Evolutionary conservation across 2,797 vertebrate species (phyloP).

Genomic region (Eulemur albifrons): DNA sequence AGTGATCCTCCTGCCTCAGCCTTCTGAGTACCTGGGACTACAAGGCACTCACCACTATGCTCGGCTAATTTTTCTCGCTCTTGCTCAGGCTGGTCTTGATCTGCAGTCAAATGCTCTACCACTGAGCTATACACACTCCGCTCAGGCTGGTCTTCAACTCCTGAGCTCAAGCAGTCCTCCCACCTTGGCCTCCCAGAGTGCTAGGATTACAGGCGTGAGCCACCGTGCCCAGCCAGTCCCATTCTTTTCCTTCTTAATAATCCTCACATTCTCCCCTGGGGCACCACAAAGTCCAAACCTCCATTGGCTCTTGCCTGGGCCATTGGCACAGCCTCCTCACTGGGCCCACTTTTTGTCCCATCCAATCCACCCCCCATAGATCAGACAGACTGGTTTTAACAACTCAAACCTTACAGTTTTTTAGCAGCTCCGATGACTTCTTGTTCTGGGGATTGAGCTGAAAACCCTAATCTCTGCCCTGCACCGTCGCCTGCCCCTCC

Average conservation of each 20-base stretch:
- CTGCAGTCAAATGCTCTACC: constrained; percentile 76
- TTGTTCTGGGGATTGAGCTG: background rate
- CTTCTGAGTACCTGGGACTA: too few species aligned
- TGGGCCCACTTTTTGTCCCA: too few species aligned
- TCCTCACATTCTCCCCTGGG: background rate
- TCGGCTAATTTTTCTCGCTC: too few species aligned
- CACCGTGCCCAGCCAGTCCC: background rate
- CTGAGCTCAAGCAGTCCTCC: too few species aligned
- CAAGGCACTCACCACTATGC: too few species aligned
- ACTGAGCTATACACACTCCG: constrained; percentile 70
- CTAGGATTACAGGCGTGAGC: too few species aligned
- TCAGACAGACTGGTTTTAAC: background rate
- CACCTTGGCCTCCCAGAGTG: too few species aligned
- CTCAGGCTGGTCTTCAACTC: too few species aligned
- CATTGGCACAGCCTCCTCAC: background rate
- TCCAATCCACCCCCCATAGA: background rate
- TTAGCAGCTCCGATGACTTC: background rate
- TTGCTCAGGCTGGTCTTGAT: background rate
- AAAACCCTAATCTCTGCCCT: background rate
- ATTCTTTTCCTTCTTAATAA: background rate
- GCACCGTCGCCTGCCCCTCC: background rate
- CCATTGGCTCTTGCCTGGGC: background rate
- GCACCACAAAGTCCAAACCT: background rate
- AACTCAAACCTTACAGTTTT: background rate
- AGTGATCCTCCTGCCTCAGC: too few species aligned